Conservation (phyloP, 2,113 vertebrate genomes). For the Diphyllodes magnificus region DNA sequence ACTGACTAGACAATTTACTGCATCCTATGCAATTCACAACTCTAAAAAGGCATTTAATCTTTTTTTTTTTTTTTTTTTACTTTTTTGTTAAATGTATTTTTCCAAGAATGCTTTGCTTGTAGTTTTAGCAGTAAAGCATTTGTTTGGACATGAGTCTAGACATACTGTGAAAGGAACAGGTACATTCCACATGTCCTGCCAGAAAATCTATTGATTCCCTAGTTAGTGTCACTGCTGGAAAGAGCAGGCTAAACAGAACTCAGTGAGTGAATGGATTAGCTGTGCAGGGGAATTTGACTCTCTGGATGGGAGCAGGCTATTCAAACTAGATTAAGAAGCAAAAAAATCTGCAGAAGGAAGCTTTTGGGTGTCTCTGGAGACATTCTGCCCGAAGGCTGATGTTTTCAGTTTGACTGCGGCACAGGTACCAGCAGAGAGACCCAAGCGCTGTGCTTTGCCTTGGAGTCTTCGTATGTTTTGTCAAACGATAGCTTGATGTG, state of each 20-base stretch:
- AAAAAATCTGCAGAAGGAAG: neutral
- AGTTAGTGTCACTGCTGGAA: neutral
- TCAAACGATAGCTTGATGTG: neutral
- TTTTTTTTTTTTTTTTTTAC: neutral
- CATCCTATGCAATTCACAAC: constrained; percentile 59
- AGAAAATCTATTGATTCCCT: neutral
- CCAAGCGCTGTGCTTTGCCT: neutral
- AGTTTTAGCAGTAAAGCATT: constrained; percentile 39
- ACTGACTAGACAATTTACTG: constrained; percentile 66
- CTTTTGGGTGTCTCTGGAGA: neutral
- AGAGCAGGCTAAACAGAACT: neutral
- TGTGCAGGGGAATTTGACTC: neutral
- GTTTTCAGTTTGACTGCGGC: neutral
- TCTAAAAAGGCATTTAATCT: constrained; percentile 52
- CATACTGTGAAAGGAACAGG: constrained; percentile 17
- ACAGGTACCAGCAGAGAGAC: neutral
- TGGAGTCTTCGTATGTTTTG: neutral
- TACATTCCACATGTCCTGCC: neutral
- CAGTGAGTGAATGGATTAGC: neutral
- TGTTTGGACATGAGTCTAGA: constrained; percentile 57
- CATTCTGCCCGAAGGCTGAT: neutral
- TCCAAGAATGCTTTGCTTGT: constrained; percentile 2
- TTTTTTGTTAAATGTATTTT: constrained; percentile 20
- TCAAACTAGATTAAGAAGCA: neutral
- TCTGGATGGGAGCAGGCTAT: neutral